Evolutionary conservation across 2,888 invertebrate species (phyloP).

Genomic region (Drosophila helvetica): DNA sequence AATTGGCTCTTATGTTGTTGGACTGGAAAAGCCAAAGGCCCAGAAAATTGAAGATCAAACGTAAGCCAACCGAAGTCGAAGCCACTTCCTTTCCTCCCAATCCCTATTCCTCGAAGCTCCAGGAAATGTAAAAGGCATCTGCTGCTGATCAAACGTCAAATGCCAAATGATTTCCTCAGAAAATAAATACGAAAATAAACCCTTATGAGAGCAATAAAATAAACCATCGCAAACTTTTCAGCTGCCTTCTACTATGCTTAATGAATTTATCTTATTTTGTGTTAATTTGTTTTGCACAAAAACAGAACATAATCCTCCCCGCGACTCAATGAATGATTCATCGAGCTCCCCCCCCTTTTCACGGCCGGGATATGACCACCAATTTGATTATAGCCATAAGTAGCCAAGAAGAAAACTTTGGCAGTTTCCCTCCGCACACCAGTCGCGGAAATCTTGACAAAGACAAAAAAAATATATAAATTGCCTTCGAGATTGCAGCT

Average conservation of each 20-base stretch:
- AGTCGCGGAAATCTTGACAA: slow-evolving; percentile 25
- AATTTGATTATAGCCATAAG: slow-evolving; percentile 74
- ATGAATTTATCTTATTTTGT: slow-evolving; percentile 27
- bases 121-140: background rate
- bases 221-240: background rate
- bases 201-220: background rate
- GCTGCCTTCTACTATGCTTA: background rate
- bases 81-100: background rate
- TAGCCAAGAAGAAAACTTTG: slow-evolving; percentile 56
- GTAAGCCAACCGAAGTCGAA: slow-evolving; percentile 28
- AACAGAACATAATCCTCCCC: slow-evolving; percentile 28
- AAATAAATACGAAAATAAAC: background rate
- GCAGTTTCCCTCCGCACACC: slow-evolving; percentile 19
- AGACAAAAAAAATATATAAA: slow-evolving; percentile 57
- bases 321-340: slow-evolving; percentile 31
- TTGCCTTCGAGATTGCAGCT: slow-evolving; percentile 79
- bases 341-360: slow-evolving; percentile 12
- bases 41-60: slow-evolving; percentile 65
- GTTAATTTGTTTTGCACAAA: slow-evolving; percentile 35
- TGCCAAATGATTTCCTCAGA: background rate
- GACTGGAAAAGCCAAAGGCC: slow-evolving; percentile 22
- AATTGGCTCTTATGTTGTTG: slow-evolving; percentile 63
- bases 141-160: background rate
- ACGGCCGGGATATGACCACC: slow-evolving; percentile 27
- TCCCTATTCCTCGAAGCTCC: background rate